Conservation (phyloP, 2,113 vertebrate genomes). For the Sisor rabdophorus region DNA sequence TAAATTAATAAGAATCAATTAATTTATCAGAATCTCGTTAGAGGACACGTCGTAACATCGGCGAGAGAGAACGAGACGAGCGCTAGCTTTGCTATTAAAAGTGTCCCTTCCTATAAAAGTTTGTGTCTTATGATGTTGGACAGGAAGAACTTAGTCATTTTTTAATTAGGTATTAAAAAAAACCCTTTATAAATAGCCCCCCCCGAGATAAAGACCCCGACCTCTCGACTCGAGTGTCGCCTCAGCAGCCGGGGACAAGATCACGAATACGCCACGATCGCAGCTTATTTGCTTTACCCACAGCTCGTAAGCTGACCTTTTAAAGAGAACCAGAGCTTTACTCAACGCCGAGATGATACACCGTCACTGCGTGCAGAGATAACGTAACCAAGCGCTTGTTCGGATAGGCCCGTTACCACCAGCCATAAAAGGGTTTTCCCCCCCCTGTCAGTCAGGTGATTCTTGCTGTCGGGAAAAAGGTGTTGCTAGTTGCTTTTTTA, state of each 20-base stretch:
- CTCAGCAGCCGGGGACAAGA: neutral
- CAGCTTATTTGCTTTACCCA: neutral
- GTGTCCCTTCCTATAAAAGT: no score
- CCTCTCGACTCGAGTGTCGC: neutral
- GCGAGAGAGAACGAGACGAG: neutral
- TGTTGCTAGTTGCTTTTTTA: slow-evolving; percentile 3
- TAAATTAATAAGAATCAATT: neutral
- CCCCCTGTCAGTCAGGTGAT: neutral
- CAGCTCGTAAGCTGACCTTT: neutral
- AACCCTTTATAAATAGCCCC: neutral
- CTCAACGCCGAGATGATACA: neutral
- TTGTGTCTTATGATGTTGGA: no score
- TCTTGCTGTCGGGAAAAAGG: neutral
- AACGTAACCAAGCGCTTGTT: neutral
- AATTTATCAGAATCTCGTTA: neutral
- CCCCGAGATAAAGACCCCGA: neutral
- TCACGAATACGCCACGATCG: neutral
- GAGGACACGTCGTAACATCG: neutral
- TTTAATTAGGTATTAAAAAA: neutral
- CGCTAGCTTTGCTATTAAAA: neutral
- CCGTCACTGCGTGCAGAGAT: neutral
- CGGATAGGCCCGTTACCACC: neutral
- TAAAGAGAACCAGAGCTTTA: neutral
- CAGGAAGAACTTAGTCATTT: no score
- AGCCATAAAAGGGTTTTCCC: neutral